Base-by-base conservation (phyloP, 2,797 vertebrate species). In the Leucoraja ocellata region DNA sequence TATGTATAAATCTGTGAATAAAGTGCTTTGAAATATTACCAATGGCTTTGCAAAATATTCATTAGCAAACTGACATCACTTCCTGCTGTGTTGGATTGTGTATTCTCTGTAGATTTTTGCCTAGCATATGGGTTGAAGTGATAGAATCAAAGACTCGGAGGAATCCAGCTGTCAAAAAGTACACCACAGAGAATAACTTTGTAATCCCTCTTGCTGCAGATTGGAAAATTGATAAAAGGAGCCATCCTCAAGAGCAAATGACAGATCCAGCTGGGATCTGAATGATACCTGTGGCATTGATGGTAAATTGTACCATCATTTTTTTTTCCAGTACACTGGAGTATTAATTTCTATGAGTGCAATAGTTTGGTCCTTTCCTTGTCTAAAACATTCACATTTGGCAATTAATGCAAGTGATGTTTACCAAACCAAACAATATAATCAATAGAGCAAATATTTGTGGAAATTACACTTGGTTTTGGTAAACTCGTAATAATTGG, bases 201-300 rank as follows among this genome's bases (percentile, higher is more conserved):
- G 65, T 91, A 10, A 39, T 28, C 2, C 32, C 23, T 90, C n/a
- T 14, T 91, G 88, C 88, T 73, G 36, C 88, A 91, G 8, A 8
- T 91, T 21, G 32, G 68, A 91, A 91, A 71, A 91, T 73, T 91
- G 68, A 91, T 39, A 73, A 46, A 25, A 46, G 46, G 46, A 46
- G 46, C 46, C 46, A 2, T 46, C 4, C 36, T 68, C 32, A 39
- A 71, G 88, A 46, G 36, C 11, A 28, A 73, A 91, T 91, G 36
- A 8, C 21, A 68, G n/a, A 68, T 46, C 39, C 32, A 25, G 32
- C 68, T 39, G 88, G 3, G 68, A 74, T 71, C 2, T 63, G 28
- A 28, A 63, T 6, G 4, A 25, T 91, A 39, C 65, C 65, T 16
- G 18, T 71, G n/a, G 8, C 36, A 39, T 73, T 5, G 23, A 91